Conservation (phyloP, 2,797 vertebrate genomes). For the Hydrolagus colliei region DNA sequence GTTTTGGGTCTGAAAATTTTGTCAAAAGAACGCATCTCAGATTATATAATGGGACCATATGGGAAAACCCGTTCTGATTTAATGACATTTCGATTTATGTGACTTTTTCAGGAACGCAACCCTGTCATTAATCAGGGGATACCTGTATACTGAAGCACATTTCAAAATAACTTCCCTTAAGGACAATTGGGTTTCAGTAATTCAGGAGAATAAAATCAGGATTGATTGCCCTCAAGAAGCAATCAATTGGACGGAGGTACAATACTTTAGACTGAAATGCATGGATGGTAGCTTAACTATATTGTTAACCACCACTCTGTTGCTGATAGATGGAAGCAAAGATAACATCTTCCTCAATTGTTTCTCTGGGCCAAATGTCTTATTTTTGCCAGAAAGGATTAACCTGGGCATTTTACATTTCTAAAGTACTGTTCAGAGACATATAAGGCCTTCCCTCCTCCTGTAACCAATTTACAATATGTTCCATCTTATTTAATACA, state of each 20-base stretch:
- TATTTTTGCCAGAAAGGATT: neutral
- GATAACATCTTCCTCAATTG: conserved; percentile 1
- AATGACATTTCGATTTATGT: no score
- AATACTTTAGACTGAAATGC: neutral
- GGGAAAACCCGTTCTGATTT: no score
- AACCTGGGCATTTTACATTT: neutral
- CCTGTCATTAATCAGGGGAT: no score
- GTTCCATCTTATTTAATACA: neutral
- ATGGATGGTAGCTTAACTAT: conserved; percentile 9
- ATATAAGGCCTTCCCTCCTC: neutral
- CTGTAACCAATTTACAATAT: neutral
- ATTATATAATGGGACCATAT: no score
- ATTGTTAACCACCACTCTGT: neutral
- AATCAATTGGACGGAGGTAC: neutral
- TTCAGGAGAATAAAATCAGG: neutral
- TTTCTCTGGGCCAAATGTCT: neutral
- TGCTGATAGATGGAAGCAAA: neutral
- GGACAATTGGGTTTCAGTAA: neutral
- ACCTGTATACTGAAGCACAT: no score
- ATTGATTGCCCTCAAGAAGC: neutral
- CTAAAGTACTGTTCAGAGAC: neutral
- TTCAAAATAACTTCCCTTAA: neutral
- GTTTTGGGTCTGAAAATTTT: no score
- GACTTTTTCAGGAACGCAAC: no score
- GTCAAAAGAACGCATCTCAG: no score